Evolutionary conservation across 2,888 invertebrate genomes (phyloP), one percentile per base, ranked within the genome.

Genomic region (Dryomyza anilis): DNA sequence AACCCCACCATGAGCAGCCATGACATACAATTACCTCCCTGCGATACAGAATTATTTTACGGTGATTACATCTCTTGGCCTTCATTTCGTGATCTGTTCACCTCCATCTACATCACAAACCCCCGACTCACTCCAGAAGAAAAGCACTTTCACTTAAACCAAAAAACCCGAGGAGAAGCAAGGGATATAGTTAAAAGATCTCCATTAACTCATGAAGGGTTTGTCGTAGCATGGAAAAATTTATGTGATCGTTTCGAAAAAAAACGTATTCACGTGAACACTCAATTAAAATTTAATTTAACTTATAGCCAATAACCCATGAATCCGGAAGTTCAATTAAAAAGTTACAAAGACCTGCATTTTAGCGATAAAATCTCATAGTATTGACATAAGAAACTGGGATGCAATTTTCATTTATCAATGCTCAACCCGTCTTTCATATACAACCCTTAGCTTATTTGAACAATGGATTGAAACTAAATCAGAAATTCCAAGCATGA

Each of bases 71-170:
- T 52, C 19, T 39, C 61, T 16, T 65, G 64, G 64, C 64, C 62
- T 16, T 27, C 52, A 14, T 52, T 61, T 27, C 23, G 58, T 14
- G 62, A 67, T 27, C 8, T 67, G 16, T 67, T n/a, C n/a, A n/a
- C n/a, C n/a, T n/a, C n/a, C n/a, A n/a, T n/a, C n/a, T n/a, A n/a
- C n/a, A n/a, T n/a, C n/a, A n/a, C n/a, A n/a, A n/a, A n/a, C n/a
- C n/a, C n/a, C n/a, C n/a, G n/a, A n/a, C 23, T 67, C 10, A 63
- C 64, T 55, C 30, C 39, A 7, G 64, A 65, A 3, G 63, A 67
- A n/a, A 58, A 58, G 45, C 30, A 63, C 12, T 65, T 45, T 36
- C 64, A 64, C 23, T 23, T 65, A 3, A 30, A 21, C 2, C 29
- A 55, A 3, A 63, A 64, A 53, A 67, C 65, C 1, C 23, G 39